Base-by-base conservation (phyloP, 2,888 invertebrate species). In the Galerucella calmariensis region DNA sequence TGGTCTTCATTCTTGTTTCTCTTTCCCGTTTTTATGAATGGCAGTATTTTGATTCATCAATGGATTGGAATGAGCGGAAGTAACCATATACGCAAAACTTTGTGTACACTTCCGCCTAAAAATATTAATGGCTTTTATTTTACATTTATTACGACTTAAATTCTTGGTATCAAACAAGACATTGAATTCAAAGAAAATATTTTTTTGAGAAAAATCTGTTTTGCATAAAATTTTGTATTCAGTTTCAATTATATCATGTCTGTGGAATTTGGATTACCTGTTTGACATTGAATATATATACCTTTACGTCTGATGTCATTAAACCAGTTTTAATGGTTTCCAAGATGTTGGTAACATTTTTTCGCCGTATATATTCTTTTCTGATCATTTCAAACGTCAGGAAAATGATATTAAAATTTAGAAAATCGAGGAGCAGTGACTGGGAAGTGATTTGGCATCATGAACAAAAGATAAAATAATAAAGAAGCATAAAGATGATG, bases 11-110 rank as follows among this genome's bases (percentile, higher is more conserved):
- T 62, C 62, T 41, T 62, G 41, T 41, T 62, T 41, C 62, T 62
- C 62, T 62, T 62, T 62, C n/a, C 35, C 41, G 62, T 20, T 16
- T 65, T 41, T 24, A 65, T 65, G 63, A 65, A 65, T 65, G 63
- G 46, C 41, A 44, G 16, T 44, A 20, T 20, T 44, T 65, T 46
- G 63, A 46, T 16, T 44, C 63, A 65, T 65, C 63, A 65, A 65
- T 65, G 63, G 63, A 65, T 65, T 14, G 46, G 46, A 65, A 46
- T 65, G n/a, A 46, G 20, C 63, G 63, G 63, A 65, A 65, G 63
- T 44, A 35, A 44, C 27, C 41, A 35, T 35, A 61, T 27, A 61
- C 11, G 61, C 61, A 20, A 62, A 62, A 62, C 62, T 62, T 27
- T 41, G 35, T 58, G n/a, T 65, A 65, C 46, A 16, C 16, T 65